These are phyloP conservation scores for Emydocephalus ijimae DNA, from an alignment of 2,113 vertebrate species.

Conservation along the genomic window DNA sequence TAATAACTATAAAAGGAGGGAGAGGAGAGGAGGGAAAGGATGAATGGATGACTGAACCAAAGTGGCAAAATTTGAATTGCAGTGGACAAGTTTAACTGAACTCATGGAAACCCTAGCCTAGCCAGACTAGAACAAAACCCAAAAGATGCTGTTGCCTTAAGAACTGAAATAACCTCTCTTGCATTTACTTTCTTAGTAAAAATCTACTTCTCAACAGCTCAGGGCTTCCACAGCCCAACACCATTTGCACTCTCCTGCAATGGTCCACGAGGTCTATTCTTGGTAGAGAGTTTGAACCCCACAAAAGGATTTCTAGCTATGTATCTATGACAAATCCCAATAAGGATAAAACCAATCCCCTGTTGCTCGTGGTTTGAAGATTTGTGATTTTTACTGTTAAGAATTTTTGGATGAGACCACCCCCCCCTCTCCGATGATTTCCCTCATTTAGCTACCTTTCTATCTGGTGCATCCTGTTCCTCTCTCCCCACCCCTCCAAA, in stretches of 20 bases:
- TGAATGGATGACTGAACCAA: background rate
- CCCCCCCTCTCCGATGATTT: background rate
- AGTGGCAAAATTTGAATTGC: background rate
- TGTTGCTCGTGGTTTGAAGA: background rate
- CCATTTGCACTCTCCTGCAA: background rate
- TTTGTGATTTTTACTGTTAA: background rate
- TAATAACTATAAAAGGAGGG: too few species aligned
- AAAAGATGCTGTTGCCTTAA: background rate
- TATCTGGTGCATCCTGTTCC: background rate
- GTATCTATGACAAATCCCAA: background rate
- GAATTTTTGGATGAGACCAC: background rate
- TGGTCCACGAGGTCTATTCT: background rate
- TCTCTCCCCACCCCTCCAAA: too few species aligned
- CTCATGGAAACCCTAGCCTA: background rate
- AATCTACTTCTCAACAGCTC: background rate
- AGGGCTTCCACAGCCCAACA: background rate
- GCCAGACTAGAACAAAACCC: constrained; percentile 32
- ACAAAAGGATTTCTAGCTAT: background rate
- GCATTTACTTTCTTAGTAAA: constrained; percentile 8
- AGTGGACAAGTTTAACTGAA: background rate
- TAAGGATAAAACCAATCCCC: background rate
- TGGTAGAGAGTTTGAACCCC: background rate
- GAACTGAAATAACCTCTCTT: background rate
- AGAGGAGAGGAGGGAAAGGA: accelerated
- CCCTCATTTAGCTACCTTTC: background rate